Percentiles rank a stretch among this genome's conserved stretches.
Evolutionary conservation across 2,797 vertebrate genomes (phyloP).

Genomic region (Schizopygopsis malacanthus): DNA sequence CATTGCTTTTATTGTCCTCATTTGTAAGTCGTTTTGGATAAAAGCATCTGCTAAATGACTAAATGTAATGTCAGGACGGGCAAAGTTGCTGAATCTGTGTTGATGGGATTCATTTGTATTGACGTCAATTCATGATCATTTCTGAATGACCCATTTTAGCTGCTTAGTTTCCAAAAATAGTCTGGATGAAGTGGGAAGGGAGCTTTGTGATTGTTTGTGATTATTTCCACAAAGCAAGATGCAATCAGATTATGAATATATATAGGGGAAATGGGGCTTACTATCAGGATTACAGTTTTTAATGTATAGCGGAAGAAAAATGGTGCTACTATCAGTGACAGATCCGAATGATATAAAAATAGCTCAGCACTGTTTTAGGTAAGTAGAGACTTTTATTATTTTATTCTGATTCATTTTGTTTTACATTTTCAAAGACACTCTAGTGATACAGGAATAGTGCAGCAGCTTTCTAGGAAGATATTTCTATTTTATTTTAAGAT

Average conservation of each 20-base stretch:
- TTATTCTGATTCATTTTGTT: neutral
- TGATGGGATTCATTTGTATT: neutral
- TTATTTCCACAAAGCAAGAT: neutral
- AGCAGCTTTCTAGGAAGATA: too few species aligned
- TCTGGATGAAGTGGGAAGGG: neutral
- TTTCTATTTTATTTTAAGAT: neutral
- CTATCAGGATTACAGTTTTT: neutral
- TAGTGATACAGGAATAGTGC: neutral
- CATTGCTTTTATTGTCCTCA: neutral
- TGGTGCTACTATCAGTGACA: neutral
- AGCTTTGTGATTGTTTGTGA: slow-evolving; percentile 14
- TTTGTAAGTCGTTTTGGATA: too few species aligned
- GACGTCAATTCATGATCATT: neutral
- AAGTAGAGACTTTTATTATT: neutral
- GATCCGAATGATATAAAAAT: neutral
- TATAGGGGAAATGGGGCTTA: neutral
- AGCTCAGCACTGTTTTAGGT: neutral
- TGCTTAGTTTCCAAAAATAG: slow-evolving; percentile 37
- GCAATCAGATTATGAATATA: neutral
- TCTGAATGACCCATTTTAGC: slow-evolving; percentile 36
- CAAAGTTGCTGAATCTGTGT: neutral
- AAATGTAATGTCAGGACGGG: neutral
- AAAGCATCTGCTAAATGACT: too few species aligned
- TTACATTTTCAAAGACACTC: neutral
- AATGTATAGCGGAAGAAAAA: neutral